Evolutionary conservation across 2,888 invertebrate species (phyloP).

Genomic region (Entomobrya proxima): DNA sequence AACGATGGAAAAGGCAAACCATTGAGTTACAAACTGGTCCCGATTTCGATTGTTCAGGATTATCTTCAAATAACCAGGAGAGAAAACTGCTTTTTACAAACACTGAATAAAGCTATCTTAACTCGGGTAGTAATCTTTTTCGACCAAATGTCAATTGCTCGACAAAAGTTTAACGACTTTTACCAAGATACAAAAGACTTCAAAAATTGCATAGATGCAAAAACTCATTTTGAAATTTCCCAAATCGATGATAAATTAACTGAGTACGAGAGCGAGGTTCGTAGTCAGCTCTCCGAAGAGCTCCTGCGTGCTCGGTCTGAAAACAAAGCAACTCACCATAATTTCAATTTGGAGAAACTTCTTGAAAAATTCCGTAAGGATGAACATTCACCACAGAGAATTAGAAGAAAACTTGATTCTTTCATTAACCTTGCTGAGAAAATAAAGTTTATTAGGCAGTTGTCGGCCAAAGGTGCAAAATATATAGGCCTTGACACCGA

Average conservation of each 20-base stretch:
- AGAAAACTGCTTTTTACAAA: neutral
- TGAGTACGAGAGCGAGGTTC: neutral
- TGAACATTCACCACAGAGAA: neutral
- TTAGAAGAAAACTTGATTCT: neutral
- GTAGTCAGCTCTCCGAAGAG: neutral
- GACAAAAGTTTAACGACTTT: constrained; percentile 39
- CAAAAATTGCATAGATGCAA: constrained; percentile 1
- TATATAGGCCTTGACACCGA: constrained; percentile 18
- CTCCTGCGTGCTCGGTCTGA: neutral
- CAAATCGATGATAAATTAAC: neutral
- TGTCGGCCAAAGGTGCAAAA: neutral
- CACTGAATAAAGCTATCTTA: constrained; percentile 34
- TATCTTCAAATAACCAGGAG: constrained; percentile 18
- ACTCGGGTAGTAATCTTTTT: constrained; percentile 35
- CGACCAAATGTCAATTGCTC: neutral
- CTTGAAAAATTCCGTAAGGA: neutral
- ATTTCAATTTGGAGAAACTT: neutral
- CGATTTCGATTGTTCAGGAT: constrained; percentile 27
- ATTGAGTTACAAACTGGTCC: constrained; percentile 41
- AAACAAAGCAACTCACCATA: neutral
- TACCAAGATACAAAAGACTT: constrained; percentile 20
- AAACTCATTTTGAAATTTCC: neutral
- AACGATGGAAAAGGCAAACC: constrained; percentile 57
- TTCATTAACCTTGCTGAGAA: neutral
- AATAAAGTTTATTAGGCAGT: neutral